Base-by-base conservation (phyloP, 2,797 vertebrate species). In the Oreochromis mossambicus region DNA sequence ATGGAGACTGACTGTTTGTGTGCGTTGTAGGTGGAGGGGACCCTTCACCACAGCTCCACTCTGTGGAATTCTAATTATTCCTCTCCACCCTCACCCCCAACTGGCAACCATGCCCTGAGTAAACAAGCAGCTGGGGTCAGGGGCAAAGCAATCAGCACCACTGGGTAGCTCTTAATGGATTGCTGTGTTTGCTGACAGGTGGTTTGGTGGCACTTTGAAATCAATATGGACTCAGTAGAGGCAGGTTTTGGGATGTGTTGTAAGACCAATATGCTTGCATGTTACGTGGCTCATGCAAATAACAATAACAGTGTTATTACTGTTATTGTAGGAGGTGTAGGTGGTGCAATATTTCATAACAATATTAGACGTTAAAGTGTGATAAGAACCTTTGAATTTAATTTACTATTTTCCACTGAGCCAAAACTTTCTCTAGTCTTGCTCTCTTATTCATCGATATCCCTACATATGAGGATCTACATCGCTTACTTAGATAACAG, bases 71-170 rank as follows among this genome's bases (percentile, higher is more conserved):
- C 90, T 91, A 92, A 94, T 96, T 80, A 95, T 95, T 93, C 92
- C 88, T 83, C 85, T 80, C 89, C 82, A 77, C 92, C 91, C 87
- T 87, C 80, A 5, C 17, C 84, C 92, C 92, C 91, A 86, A 84
- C 89, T 90, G 88, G 94, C 93, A 94, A 93, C 93, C 91, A 79
- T 93, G 93, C 91, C 93, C 94, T 95, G 94, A 92, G 92, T 94
- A 95, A 96, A 95, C 94, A 96, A 95, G 92, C 93, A 92, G 79
- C 85, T 55, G 89, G 93, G 95, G 94, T 95, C 95, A 92, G 93
- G 95, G 95, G 92, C 95, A 96, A 96, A 96, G 93, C 93, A 94
- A 96, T 96, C 95, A 95, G 92, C 93, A 91, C 93, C 89, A 83
- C 83, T 86, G 86, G 89, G 89, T 88, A 83, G 86, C 84, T 87